phyloP scores from a whole-genome alignment of 2,113 vertebrate genomes.

The Corythaeola cristata region DNA sequence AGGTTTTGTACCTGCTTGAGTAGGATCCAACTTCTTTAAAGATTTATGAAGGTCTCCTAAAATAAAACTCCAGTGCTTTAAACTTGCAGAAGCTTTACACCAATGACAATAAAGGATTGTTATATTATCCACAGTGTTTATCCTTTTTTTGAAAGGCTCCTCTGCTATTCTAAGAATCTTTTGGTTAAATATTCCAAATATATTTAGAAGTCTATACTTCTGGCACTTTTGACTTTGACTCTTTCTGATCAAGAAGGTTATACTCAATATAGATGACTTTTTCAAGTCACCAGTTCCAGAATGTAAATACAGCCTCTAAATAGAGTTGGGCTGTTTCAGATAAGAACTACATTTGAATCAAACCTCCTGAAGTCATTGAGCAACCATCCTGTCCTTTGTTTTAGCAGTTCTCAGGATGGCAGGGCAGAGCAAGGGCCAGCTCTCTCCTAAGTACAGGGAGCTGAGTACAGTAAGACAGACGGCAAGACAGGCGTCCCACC shows the following conservation, averaged over 20 bases:
- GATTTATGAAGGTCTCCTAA: not conserved
- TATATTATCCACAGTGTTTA: not conserved
- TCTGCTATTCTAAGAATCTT: conserved; percentile 55
- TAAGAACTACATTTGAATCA: not conserved
- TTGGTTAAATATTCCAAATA: conserved; percentile 25
- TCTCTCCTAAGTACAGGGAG: accelerated
- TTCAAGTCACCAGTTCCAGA: not conserved
- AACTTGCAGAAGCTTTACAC: not conserved
- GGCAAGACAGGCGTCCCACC: accelerated
- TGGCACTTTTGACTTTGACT: not conserved
- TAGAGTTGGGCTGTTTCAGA: not conserved
- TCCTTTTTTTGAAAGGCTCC: not conserved
- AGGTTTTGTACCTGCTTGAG: not conserved
- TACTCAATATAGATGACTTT: not conserved
- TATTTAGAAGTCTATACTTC: conserved; percentile 51
- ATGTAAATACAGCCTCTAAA: not conserved
- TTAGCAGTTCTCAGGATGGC: too few species aligned
- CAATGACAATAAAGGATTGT: not conserved
- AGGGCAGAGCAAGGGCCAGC: not conserved
- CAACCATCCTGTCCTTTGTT: accelerated
- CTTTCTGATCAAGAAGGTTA: conserved; percentile 3
- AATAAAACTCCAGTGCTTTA: conserved; percentile 16
- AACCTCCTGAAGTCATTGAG: not conserved
- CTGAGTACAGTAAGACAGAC: accelerated
- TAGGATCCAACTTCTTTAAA: not conserved